Evolutionary conservation across 2,113 vertebrate genomes (phyloP).

Genomic region (Saguinus midas): DNA sequence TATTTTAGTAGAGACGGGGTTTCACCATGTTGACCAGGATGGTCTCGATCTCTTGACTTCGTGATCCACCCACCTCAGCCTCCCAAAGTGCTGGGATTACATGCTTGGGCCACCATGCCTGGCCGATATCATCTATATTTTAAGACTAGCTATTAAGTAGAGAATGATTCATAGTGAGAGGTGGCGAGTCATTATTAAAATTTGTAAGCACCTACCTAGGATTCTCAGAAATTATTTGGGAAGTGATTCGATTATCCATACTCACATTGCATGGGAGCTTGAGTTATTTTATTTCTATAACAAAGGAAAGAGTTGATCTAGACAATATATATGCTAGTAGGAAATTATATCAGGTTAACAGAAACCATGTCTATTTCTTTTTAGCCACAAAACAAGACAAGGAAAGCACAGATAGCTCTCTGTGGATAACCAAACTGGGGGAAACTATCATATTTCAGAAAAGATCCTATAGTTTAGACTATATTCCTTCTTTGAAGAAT

Average conservation of each 20-base stretch:
- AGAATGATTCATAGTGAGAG: background rate
- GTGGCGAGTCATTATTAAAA: background rate
- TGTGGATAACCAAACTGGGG: background rate
- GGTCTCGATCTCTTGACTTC: no score
- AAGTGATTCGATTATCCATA: background rate
- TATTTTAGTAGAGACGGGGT: no score
- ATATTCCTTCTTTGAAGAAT: background rate
- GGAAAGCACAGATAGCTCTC: background rate
- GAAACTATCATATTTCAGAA: background rate
- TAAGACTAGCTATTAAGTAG: background rate
- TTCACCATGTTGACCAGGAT: no score
- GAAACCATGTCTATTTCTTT: background rate
- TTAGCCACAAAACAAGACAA: background rate
- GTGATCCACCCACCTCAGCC: no score
- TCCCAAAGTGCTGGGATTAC: no score
- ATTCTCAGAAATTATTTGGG: background rate
- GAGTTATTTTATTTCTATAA: background rate
- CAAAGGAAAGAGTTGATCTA: background rate
- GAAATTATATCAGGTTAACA: background rate
- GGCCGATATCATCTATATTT: background rate
- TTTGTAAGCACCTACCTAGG: background rate
- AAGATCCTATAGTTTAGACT: background rate
- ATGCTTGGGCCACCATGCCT: no score
- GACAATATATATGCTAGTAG: background rate
- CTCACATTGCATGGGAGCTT: background rate